Evolutionary conservation across 2,888 invertebrate genomes (phyloP), one percentile per base, ranked within the genome.

Genomic region (Seira ritae): DNA sequence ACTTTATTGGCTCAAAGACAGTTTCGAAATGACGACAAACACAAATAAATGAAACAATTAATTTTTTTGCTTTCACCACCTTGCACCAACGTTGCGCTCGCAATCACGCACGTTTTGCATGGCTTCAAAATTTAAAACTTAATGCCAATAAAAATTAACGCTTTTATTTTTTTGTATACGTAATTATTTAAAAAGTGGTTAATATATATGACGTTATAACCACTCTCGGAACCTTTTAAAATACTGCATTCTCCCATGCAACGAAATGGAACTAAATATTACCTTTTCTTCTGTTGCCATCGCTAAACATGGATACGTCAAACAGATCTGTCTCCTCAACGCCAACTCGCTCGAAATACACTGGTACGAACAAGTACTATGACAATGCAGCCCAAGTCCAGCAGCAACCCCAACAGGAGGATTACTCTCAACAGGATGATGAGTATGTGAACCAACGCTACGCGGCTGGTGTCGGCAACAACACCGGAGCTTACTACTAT

Each of bases 381-480:
- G 74, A 80, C 65, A 80, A 80, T 67, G 31, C 73, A n/a, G 74
- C 80, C n/a, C 19, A 73, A 0, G 55, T 69, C 0, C 31, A 31
- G 17, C 66, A 66, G 17, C 66, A 17, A 17, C 78, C 55, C 76
- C 76, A 66, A 22, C 31, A 31, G 31, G 70, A 68, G 10, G 82
- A 83, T 19, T 83, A 83, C 46, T 46, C 71, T 8, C 0, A 67
- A 65, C 23, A 31, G 62, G 82, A 84, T 37, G 69, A 77, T 17
- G 86, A 78, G 20, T 88, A 88, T 77, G 71, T 83, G 50, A 82
- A 82, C 23, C 87, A 87, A 65, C 62, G 88, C 3, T 88, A 88
- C 65, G 88, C 87, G 12, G 87, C 87, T 19, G 86, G 86, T 50
- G 75, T 85, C 15, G 84, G 84, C 1, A 75, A 80, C 31, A 69